A percentile compares a stretch with the other conserved stretches of the same genome.
phyloP scores from a whole-genome alignment of 2,888 invertebrate species.

The Trachelus stipa region DNA sequence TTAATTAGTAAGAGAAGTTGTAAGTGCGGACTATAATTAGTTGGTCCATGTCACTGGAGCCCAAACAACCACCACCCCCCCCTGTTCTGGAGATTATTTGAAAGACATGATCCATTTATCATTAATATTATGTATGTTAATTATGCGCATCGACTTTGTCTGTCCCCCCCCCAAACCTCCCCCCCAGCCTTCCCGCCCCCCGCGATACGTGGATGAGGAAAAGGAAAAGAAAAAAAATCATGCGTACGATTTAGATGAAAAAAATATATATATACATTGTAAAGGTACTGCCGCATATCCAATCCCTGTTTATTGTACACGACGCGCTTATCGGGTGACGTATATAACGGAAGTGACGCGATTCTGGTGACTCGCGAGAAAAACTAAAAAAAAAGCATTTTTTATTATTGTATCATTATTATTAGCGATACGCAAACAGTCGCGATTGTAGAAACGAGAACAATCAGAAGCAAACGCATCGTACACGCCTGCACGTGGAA shows the following conservation, averaged over 20 bases:
- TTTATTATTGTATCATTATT: too few relatives aligned
- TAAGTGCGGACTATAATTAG: slow-evolving; percentile 65
- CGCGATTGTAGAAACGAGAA: too few relatives aligned
- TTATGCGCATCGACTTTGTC: too few relatives aligned
- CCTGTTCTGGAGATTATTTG: slow-evolving; percentile 66
- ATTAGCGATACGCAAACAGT: too few relatives aligned
- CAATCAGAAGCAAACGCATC: too few relatives aligned
- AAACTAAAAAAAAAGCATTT: too few relatives aligned
- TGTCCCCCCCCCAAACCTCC: slow-evolving; percentile 24
- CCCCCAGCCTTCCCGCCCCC: slow-evolving; percentile 29
- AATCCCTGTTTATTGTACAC: slow-evolving; percentile 38
- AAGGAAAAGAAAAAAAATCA: slow-evolving; percentile 23
- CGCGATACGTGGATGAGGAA: slow-evolving; percentile 27
- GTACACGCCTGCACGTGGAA: too few relatives aligned
- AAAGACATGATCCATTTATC: slow-evolving; percentile 42
- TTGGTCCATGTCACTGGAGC: slow-evolving; percentile 67
- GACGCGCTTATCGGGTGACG: slow-evolving; percentile 11
- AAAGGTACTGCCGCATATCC: slow-evolving; percentile 42
- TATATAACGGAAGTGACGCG: too few relatives aligned
- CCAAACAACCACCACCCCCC: slow-evolving; percentile 54
- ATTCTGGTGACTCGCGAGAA: too few relatives aligned
- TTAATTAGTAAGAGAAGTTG: slow-evolving; percentile 66
- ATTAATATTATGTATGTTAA: slow-evolving; percentile 16
- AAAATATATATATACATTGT: slow-evolving; percentile 28
- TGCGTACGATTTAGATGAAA: not conserved